Percentiles rank a stretch among this genome's conserved stretches.
Evolutionary conservation across 1,140 invertebrate species (phyloP).

Genomic region (Spodoptera litura): DNA sequence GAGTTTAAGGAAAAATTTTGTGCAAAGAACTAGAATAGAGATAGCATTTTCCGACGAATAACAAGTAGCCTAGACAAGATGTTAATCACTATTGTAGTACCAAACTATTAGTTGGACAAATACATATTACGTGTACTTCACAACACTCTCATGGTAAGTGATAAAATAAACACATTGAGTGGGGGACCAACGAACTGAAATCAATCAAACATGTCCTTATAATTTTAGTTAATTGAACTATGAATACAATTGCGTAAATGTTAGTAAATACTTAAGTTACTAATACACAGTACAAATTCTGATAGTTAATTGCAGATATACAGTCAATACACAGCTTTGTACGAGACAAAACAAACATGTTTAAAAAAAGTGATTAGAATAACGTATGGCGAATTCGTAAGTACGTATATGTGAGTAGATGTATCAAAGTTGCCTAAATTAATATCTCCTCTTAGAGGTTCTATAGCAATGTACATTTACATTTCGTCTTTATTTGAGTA

Average conservation of each 20-base stretch:
- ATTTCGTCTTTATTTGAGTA: too few species aligned
- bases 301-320: not conserved
- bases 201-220: not conserved
- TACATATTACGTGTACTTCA: not conserved
- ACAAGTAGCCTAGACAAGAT: not conserved
- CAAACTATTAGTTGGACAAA: not conserved
- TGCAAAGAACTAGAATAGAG: too few species aligned
- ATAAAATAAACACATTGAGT: not conserved
- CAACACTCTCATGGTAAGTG: slow-evolving; percentile 2
- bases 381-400: not conserved
- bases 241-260: not conserved
- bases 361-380: slow-evolving; percentile 1
- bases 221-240: not conserved
- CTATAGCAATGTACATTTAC: not conserved
- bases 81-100: not conserved
- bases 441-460: not conserved
- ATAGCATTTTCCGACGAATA: too few species aligned
- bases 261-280: not conserved
- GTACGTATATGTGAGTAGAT: not conserved
- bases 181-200: not conserved
- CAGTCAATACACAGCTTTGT: slow-evolving; percentile 21
- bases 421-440: not conserved
- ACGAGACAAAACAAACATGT: slow-evolving; percentile 16
- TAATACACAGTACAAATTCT: not conserved
- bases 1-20: too few species aligned